A percentile compares a stretch with the other conserved stretches of the same genome.
These are phyloP conservation scores for Hemicrepidius hirtus DNA, from an alignment of 2,888 invertebrate species.

Conservation along the genomic window DNA sequence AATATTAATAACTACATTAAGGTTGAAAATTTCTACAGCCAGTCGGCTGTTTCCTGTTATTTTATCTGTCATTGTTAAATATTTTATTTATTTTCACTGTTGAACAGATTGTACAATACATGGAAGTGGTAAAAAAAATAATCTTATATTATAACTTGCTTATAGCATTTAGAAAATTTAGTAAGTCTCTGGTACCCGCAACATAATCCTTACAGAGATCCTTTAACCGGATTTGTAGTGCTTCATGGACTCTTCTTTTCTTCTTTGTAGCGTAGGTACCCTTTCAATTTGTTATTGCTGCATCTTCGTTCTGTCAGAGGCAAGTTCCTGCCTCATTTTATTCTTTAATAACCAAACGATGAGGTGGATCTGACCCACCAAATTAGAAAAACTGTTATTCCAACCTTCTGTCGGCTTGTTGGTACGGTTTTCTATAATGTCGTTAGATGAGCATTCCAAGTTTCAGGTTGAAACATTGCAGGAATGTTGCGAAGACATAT, in stretches of 20 bases:
- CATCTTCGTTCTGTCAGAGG: conserved; percentile 10
- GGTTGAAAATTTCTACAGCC: too few relatives aligned
- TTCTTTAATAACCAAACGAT: conserved; percentile 2
- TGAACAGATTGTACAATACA: too few relatives aligned
- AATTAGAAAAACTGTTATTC: conserved; percentile 26
- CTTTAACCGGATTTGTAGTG: neutral
- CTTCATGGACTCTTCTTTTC: conserved; percentile 11
- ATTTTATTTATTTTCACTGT: too few relatives aligned
- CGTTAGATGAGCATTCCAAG: too few relatives aligned
- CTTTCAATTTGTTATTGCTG: conserved; percentile 5
- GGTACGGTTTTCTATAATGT: too few relatives aligned
- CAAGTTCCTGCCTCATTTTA: conserved; percentile 24
- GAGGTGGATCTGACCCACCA: conserved; percentile 17
- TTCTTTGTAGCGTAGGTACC: conserved; percentile 12
- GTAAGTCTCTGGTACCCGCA: neutral
- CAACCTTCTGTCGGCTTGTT: conserved; percentile 29
- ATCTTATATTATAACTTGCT: conserved; percentile 19
- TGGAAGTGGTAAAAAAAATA: too few relatives aligned
- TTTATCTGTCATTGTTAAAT: too few relatives aligned
- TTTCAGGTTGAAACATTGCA: too few relatives aligned
- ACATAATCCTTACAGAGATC: conserved; percentile 18
- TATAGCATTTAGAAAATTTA: neutral
- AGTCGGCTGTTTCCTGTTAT: too few relatives aligned
- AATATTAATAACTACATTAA: too few relatives aligned
- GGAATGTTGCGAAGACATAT: too few relatives aligned